A percentile compares a stretch with the other conserved stretches of the same genome.
Conservation (phyloP, 1,140 invertebrate species). For the Drosophila yakuba region DNA sequence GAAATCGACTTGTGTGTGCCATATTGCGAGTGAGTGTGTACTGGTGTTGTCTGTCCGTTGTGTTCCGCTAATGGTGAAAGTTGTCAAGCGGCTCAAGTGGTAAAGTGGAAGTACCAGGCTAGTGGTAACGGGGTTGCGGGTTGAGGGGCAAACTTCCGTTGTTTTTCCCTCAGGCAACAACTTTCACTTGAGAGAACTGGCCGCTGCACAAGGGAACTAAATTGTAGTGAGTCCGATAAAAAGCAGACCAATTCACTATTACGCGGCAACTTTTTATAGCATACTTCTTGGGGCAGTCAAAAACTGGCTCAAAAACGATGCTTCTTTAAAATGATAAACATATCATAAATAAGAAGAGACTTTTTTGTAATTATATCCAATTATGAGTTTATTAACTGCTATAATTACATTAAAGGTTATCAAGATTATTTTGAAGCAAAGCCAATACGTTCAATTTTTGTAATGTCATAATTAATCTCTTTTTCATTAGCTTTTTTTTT, state of each 20-base stretch:
- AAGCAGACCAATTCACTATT: slow-evolving; percentile 4
- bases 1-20: slow-evolving; percentile 76
- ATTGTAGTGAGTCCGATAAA: slow-evolving; percentile 40
- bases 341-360: too few species aligned
- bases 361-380: not conserved
- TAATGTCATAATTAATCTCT: not conserved
- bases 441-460: not conserved
- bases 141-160: slow-evolving; percentile 52
- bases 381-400: not conserved
- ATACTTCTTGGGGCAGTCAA: slow-evolving; percentile 3
- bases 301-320: not conserved
- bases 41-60: slow-evolving; percentile 59
- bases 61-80: slow-evolving; percentile 80
- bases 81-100: slow-evolving; percentile 71
- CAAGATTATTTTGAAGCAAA: not conserved
- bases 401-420: not conserved
- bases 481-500: not conserved
- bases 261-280: slow-evolving; percentile 33
- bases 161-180: slow-evolving; percentile 70
- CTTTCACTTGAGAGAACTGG: slow-evolving; percentile 55
- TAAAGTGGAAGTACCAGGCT: slow-evolving; percentile 33
- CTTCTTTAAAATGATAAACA: not conserved
- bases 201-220: slow-evolving; percentile 46
- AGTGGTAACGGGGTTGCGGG: not conserved
- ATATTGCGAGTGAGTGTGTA: slow-evolving; percentile 46